Evolutionary conservation across 2,888 invertebrate genomes (phyloP).

Genomic region (Macaria liturata): DNA sequence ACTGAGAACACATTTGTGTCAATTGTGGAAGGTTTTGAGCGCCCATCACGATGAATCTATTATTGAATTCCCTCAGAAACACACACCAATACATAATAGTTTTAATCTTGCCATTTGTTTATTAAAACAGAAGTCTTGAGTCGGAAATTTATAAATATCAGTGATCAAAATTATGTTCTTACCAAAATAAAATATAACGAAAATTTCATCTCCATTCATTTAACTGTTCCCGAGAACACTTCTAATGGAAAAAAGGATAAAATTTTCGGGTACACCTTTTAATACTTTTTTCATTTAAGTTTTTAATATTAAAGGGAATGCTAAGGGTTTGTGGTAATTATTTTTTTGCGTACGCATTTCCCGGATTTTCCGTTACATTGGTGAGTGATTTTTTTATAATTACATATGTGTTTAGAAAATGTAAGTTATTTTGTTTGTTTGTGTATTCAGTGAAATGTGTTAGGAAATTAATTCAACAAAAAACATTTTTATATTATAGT

Average conservation of each 20-base stretch:
- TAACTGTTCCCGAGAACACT: conserved; percentile 50
- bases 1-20: no score
- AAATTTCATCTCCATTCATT: conserved; percentile 41
- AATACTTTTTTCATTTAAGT: conserved; percentile 83
- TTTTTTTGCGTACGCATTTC: conserved; percentile 66
- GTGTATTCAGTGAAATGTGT: background rate
- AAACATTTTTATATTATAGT: no score
- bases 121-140: no score
- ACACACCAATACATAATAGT: no score
- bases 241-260: conserved; percentile 81
- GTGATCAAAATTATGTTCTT: no score
- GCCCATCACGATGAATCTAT: no score
- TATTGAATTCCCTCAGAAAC: no score
- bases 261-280: conserved; percentile 70
- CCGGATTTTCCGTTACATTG: conserved; percentile 45
- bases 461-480: no score
- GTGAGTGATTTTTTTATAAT: conserved; percentile 17
- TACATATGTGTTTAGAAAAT: conserved; percentile 6
- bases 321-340: conserved; percentile 66
- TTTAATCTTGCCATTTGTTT: no score
- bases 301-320: conserved; percentile 80
- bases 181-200: no score
- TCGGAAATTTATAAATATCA: no score
- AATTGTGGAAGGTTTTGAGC: no score
- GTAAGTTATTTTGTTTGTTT: conserved; percentile 3